These are phyloP conservation scores for Drosophila nannoptera DNA, from an alignment of 1,140 invertebrate species.

Conservation along the genomic window DNA sequence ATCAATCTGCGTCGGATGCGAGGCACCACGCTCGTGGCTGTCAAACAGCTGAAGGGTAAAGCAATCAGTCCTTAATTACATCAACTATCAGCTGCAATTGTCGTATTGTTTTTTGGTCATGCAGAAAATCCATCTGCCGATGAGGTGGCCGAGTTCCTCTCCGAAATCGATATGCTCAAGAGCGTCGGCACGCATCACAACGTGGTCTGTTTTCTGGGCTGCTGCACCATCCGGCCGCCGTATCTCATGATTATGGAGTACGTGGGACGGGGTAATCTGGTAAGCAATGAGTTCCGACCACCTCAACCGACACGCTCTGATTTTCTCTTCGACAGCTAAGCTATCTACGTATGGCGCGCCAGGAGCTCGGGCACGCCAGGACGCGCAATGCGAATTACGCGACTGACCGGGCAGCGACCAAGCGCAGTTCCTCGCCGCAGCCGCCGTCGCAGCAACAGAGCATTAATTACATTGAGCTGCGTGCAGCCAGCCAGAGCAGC, in stretches of 20 bases:
- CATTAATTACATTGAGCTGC: slow-evolving; percentile 70
- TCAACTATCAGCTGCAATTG: no score
- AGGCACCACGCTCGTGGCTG: slow-evolving; percentile 83
- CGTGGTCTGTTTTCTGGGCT: slow-evolving; percentile 88
- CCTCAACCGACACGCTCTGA: not conserved
- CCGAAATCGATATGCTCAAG: slow-evolving; percentile 90
- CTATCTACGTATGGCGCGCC: slow-evolving; percentile 62
- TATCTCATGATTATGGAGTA: slow-evolving; percentile 89
- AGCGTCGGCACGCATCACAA: slow-evolving; percentile 87
- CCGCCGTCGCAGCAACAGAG: slow-evolving; percentile 20
- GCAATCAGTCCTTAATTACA: not conserved
- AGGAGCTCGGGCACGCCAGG: slow-evolving; percentile 44
- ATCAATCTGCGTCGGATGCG: slow-evolving; percentile 80
- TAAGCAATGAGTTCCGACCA: slow-evolving; percentile 59
- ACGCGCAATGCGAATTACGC: slow-evolving; percentile 52
- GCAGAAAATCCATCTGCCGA: slow-evolving; percentile 80
- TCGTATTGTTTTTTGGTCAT: no score
- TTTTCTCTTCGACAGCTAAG: slow-evolving; percentile 32
- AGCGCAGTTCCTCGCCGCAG: slow-evolving; percentile 2
- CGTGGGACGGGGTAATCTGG: slow-evolving; percentile 88
- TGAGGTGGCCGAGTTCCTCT: slow-evolving; percentile 84
- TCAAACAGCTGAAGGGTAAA: slow-evolving; percentile 85
- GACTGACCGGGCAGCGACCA: slow-evolving; percentile 22
- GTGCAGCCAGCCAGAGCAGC: slow-evolving; percentile 46
- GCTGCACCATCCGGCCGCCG: slow-evolving; percentile 85